phyloP scores from a whole-genome alignment of 2,888 invertebrate genomes.

The Drosophila dives region DNA sequence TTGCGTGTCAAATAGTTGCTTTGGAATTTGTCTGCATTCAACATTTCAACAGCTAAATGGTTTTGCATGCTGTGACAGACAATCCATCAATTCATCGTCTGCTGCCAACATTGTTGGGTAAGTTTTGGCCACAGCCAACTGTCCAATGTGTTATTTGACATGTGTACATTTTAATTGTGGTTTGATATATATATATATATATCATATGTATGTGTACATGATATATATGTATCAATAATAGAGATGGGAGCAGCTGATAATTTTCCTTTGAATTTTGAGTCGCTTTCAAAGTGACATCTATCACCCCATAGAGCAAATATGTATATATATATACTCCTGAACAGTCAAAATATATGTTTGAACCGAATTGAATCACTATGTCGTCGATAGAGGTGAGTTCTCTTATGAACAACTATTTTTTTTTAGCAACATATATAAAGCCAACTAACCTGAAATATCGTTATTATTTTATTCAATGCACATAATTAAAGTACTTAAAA shows the following conservation, averaged over 20 bases:
- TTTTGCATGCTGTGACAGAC: slow-evolving; percentile 52
- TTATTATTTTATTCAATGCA: too few species aligned
- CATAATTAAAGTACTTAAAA: too few species aligned
- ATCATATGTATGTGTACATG: background rate
- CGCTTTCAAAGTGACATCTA: too few species aligned
- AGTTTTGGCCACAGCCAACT: slow-evolving; percentile 18
- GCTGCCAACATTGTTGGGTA: slow-evolving; percentile 48
- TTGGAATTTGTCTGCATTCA: slow-evolving; percentile 44
- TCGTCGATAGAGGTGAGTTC: background rate
- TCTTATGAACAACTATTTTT: background rate
- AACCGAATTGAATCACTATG: too few species aligned
- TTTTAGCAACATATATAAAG: background rate
- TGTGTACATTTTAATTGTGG: background rate
- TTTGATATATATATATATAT: background rate
- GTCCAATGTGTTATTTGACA: slow-evolving; percentile 7
- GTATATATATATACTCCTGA: too few species aligned
- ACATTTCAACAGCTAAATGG: slow-evolving; percentile 51
- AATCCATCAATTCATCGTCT: slow-evolving; percentile 64
- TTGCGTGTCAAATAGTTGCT: slow-evolving; percentile 56
- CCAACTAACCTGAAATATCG: background rate
- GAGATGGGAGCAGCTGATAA: background rate
- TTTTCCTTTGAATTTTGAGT: background rate
- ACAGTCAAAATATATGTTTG: too few species aligned
- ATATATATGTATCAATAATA: background rate
- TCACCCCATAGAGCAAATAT: too few species aligned